Evolutionary conservation across 2,113 vertebrate species (phyloP).

Genomic region (Rhadina sibilatrix): DNA sequence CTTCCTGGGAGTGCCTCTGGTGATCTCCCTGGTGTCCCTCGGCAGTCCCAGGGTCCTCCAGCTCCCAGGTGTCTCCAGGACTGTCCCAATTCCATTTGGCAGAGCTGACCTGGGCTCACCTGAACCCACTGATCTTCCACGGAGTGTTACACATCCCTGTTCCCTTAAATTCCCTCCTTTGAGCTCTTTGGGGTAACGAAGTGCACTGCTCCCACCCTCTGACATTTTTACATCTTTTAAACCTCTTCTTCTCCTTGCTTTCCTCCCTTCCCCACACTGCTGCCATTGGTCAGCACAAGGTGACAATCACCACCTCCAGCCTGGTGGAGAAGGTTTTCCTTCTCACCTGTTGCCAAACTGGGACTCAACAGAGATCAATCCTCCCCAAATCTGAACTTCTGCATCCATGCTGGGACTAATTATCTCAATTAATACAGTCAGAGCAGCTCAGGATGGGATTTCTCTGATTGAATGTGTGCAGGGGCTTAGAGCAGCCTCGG

Average conservation of each 20-base stretch:
- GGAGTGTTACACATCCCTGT: fast-evolving
- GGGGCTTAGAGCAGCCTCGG: background rate
- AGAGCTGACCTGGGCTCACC: background rate
- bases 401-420: background rate
- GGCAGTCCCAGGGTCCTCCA: background rate
- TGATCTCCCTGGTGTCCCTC: background rate
- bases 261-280: background rate
- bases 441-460: background rate
- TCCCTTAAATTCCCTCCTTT: background rate
- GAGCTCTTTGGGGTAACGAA: background rate
- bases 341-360: background rate
- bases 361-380: background rate
- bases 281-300: background rate
- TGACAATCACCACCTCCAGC: background rate
- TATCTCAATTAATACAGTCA: fast-evolving
- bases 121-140: background rate
- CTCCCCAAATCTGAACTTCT: background rate
- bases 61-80: background rate
- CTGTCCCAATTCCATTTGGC: background rate
- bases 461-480: background rate
- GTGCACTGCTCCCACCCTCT: background rate
- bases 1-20: background rate
- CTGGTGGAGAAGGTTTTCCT: background rate
- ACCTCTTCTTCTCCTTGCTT: background rate
- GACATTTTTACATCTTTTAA: background rate